Evolutionary conservation across 2,797 vertebrate genomes (phyloP).

Genomic region (Lepus oiostolus): DNA sequence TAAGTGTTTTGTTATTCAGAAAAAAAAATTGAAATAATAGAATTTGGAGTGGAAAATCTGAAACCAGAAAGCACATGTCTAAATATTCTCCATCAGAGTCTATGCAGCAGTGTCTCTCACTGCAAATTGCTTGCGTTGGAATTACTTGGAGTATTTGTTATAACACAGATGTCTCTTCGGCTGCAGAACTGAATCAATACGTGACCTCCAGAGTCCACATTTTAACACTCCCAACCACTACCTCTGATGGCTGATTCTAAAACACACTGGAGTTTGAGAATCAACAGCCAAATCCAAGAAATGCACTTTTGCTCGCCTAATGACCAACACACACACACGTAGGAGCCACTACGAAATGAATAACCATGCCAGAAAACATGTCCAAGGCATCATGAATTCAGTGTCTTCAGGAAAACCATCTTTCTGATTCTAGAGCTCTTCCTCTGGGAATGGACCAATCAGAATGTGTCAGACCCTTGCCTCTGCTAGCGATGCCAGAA

Average conservation of each 20-base stretch:
- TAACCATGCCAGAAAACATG: background rate
- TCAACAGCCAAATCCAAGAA: background rate
- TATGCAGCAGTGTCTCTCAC: background rate
- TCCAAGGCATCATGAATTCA: background rate
- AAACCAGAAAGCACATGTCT: background rate
- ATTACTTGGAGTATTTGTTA: background rate
- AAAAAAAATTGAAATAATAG: background rate
- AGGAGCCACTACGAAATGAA: background rate
- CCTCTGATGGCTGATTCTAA: background rate
- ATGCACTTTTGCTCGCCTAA: background rate
- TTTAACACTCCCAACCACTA: background rate
- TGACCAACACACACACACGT: background rate
- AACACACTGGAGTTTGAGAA: background rate
- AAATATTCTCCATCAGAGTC: background rate
- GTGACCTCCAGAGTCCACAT: background rate
- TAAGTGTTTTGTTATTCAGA: constrained; percentile 10
- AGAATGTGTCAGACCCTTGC: background rate
- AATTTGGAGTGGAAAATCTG: constrained; percentile 48
- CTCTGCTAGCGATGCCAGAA: background rate
- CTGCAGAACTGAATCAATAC: background rate
- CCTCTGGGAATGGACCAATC: constrained; percentile 10
- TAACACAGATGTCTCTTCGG: background rate
- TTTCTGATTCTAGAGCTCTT: constrained; percentile 8
- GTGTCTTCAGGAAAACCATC: background rate
- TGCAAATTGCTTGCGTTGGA: background rate